Conservation (phyloP, 2,888 invertebrate genomes). For the Creontiades dilutus region DNA sequence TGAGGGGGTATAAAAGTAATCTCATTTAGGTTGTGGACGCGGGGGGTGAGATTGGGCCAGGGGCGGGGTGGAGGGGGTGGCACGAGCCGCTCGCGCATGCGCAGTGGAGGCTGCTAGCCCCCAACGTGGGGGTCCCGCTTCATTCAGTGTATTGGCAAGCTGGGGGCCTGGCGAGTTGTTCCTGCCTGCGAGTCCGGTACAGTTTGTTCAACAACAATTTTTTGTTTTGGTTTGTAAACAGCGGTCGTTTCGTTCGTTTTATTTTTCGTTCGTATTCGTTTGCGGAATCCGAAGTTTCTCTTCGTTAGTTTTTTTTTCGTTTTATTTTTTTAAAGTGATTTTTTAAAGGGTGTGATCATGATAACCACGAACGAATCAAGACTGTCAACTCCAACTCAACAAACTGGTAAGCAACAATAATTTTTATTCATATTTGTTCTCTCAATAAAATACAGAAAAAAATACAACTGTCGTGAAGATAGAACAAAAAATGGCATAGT, state of each 20-base stretch:
- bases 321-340: slow-evolving; percentile 15
- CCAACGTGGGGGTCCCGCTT: slow-evolving; percentile 20
- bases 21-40: slow-evolving; percentile 74
- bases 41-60: slow-evolving; percentile 33
- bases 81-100: slow-evolving; percentile 74
- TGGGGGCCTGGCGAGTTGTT: not conserved
- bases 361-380: slow-evolving; percentile 72
- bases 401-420: slow-evolving; percentile 51
- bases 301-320: not conserved
- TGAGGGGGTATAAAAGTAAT: slow-evolving; percentile 75
- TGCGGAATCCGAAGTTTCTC: not conserved
- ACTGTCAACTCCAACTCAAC: slow-evolving; percentile 56
- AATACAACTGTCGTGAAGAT: no score
- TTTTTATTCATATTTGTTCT: no score
- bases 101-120: slow-evolving; percentile 65
- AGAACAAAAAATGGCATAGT: no score
- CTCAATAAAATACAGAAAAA: no score
- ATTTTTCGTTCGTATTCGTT: not conserved
- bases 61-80: slow-evolving; percentile 67
- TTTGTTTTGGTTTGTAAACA: slow-evolving; percentile 16
- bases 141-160: slow-evolving; percentile 59
- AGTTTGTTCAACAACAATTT: not conserved
- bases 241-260: not conserved
- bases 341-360: slow-evolving; percentile 53
- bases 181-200: not conserved